These are phyloP conservation scores for Drosophila gaucha DNA, from an alignment of 2,888 invertebrate genomes.

Conservation along the genomic window DNA sequence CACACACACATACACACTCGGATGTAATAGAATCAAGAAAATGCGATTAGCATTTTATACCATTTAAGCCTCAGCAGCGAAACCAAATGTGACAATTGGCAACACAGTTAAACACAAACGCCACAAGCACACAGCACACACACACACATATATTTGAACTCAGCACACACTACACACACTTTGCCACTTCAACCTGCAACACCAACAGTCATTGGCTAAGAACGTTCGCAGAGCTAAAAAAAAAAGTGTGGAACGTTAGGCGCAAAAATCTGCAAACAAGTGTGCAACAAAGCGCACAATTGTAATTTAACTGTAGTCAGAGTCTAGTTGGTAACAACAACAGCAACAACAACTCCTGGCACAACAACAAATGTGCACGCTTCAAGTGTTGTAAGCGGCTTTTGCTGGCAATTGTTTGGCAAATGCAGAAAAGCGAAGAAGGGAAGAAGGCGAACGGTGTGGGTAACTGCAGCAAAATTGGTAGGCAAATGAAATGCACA, in stretches of 20 bases:
- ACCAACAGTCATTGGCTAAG: conserved; percentile 21
- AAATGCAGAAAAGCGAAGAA: conserved; percentile 32
- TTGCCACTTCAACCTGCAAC: neutral
- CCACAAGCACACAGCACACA: neutral
- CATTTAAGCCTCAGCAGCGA: conserved; percentile 61
- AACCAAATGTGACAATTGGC: conserved; percentile 37
- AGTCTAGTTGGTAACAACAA: conserved; percentile 67
- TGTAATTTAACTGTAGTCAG: conserved; percentile 80
- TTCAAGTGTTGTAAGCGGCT: conserved; percentile 80
- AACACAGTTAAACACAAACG: conserved; percentile 11
- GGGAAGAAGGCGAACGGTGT: neutral
- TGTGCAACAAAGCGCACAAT: conserved; percentile 79
- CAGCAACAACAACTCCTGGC: conserved; percentile 36
- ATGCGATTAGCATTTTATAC: conserved; percentile 75
- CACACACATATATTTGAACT: too few species aligned
- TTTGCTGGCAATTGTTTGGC: conserved; percentile 76
- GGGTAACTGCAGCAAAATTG: conserved; percentile 38
- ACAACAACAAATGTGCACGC: conserved; percentile 54
- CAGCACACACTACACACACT: neutral
- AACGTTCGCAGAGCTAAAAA: conserved; percentile 5
- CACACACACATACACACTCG: conserved; percentile 9
- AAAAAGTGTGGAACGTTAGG: conserved; percentile 37
- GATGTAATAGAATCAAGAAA: conserved; percentile 54
- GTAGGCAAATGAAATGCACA: conserved; percentile 67
- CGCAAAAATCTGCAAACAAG: conserved; percentile 62